These are phyloP conservation scores for Drosophila falleni DNA, from an alignment of 2,888 invertebrate species.

Conservation along the genomic window DNA sequence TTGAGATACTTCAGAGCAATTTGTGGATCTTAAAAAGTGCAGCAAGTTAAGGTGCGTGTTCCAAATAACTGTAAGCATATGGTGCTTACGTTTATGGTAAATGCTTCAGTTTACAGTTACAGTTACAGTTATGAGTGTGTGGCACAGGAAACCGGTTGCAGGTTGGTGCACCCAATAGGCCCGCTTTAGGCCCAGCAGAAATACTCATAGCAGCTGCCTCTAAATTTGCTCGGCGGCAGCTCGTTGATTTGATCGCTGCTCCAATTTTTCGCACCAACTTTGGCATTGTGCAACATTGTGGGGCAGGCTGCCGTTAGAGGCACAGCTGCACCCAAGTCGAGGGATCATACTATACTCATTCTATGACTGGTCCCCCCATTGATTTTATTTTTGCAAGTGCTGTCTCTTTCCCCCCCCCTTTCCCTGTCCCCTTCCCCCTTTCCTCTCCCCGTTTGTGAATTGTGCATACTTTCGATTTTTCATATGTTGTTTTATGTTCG, in stretches of 20 bases:
- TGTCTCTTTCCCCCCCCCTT: neutral
- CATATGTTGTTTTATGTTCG: slow-evolving; percentile 57
- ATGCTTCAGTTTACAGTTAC: slow-evolving; percentile 18
- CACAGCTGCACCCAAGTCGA: slow-evolving; percentile 55
- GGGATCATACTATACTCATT: slow-evolving; percentile 36
- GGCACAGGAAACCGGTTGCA: slow-evolving; percentile 68
- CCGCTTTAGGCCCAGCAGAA: slow-evolving; percentile 25
- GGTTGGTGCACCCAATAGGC: slow-evolving; percentile 30
- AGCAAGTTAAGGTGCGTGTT: slow-evolving; percentile 19
- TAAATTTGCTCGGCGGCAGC: slow-evolving; percentile 56
- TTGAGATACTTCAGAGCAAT: slow-evolving; percentile 12
- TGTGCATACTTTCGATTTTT: slow-evolving; percentile 71
- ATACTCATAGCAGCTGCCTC: slow-evolving; percentile 49
- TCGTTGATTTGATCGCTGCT: slow-evolving; percentile 79
- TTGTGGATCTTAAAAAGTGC: slow-evolving; percentile 9
- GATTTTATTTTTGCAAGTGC: slow-evolving; percentile 28
- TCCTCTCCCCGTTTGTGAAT: neutral
- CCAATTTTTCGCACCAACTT: slow-evolving; percentile 60
- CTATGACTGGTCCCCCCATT: slow-evolving; percentile 29
- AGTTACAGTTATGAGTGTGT: slow-evolving; percentile 18
- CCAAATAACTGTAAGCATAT: slow-evolving; percentile 35
- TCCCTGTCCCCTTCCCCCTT: neutral
- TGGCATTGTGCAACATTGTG: slow-evolving; percentile 69
- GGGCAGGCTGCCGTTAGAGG: slow-evolving; percentile 36
- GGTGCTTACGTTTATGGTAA: slow-evolving; percentile 8